These are phyloP conservation scores for Lamprotornis superbus DNA, from an alignment of 2,113 vertebrate genomes.

Conservation along the genomic window DNA sequence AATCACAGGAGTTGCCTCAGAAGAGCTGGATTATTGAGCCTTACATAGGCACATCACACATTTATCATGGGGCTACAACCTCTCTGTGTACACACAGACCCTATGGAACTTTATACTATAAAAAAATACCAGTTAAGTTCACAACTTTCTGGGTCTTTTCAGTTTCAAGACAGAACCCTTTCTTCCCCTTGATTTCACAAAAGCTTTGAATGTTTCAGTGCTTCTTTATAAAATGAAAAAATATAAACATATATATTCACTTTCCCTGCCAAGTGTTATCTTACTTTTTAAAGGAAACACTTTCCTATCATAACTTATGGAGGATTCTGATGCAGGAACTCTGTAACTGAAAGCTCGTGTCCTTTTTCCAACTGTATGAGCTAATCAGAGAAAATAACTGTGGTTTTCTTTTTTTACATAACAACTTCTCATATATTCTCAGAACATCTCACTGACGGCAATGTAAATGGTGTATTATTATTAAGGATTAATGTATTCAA, in stretches of 20 bases:
- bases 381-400: neutral
- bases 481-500: neutral
- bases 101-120: neutral
- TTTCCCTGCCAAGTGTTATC: neutral
- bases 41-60: neutral
- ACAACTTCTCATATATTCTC: neutral
- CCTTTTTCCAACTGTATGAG: neutral
- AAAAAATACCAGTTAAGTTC: neutral
- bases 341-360: neutral
- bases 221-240: neutral
- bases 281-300: neutral
- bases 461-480: neutral
- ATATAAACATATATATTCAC: neutral
- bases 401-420: neutral
- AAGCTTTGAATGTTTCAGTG: neutral
- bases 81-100: neutral
- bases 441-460: neutral
- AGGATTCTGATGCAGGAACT: neutral
- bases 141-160: neutral
- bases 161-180: neutral
- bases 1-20: constrained; percentile 14
- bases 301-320: neutral
- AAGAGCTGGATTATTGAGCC: constrained; percentile 38
- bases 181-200: neutral
- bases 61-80: constrained; percentile 5